Percentiles rank a stretch among this genome's conserved stretches.
These are phyloP conservation scores for Scelioninae gen. 2 DNA, from an alignment of 2,888 invertebrate genomes.

Conservation along the genomic window DNA sequence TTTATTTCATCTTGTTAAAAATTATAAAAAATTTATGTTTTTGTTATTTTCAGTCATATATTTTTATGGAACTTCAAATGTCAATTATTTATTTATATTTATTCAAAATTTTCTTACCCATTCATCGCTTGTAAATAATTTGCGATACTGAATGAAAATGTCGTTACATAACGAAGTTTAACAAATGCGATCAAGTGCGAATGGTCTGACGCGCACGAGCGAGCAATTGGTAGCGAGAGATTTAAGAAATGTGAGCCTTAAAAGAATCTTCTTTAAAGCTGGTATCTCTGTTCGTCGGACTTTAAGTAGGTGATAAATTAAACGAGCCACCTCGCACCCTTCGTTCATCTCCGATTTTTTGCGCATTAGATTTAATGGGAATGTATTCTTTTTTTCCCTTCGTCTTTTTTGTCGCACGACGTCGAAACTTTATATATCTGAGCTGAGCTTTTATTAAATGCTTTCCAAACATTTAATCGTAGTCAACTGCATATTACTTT, in stretches of 20 bases:
- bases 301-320: conserved; percentile 73
- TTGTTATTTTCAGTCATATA: too few relatives aligned
- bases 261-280: conserved; percentile 58
- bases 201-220: conserved; percentile 47
- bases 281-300: conserved; percentile 57
- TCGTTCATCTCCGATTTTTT: conserved; percentile 62
- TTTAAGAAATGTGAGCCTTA: conserved; percentile 58
- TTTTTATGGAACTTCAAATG: too few relatives aligned
- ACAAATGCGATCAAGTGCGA: conserved; percentile 51
- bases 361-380: conserved; percentile 68
- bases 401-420: conserved; percentile 55
- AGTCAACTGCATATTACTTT: background rate
- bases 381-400: conserved; percentile 42
- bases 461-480: conserved; percentile 65
- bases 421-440: conserved; percentile 62
- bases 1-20: too few relatives aligned
- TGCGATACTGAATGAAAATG: conserved; percentile 27
- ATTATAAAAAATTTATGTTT: too few relatives aligned
- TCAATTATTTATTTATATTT: too few relatives aligned
- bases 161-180: conserved; percentile 35
- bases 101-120: too few relatives aligned
- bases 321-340: conserved; percentile 64
- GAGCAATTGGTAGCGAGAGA: conserved; percentile 56
- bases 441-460: conserved; percentile 68
- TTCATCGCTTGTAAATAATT: conserved; percentile 30